These are phyloP conservation scores for Erythrocercus mccallii DNA, from an alignment of 2,113 vertebrate species.

Conservation along the genomic window DNA sequence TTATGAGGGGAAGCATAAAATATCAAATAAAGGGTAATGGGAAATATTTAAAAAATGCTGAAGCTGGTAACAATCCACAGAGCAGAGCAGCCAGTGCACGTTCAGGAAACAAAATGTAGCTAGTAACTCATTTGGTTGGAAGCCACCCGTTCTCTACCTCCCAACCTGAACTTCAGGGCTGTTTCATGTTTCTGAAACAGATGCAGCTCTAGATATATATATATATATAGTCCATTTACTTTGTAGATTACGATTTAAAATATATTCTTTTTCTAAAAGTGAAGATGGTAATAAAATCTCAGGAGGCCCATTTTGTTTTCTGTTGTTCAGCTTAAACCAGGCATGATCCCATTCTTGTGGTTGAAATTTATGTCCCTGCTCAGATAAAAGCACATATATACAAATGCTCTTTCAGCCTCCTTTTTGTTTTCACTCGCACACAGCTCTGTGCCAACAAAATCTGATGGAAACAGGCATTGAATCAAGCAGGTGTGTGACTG, in stretches of 20 bases:
- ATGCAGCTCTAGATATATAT: constrained; percentile 51
- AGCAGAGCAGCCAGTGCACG: constrained; percentile 61
- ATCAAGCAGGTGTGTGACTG: constrained; percentile 25
- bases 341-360: constrained; percentile 25
- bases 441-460: neutral
- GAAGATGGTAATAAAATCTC: constrained; percentile 59
- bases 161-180: constrained; percentile 68
- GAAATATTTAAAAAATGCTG: constrained; percentile 79
- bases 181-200: constrained; percentile 69
- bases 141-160: constrained; percentile 65
- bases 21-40: constrained; percentile 85
- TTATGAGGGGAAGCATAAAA: constrained; percentile 86
- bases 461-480: neutral
- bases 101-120: constrained; percentile 67
- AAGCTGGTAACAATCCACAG: constrained; percentile 68
- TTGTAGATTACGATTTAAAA: constrained; percentile 62
- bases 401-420: rapidly evolving
- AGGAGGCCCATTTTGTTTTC: constrained; percentile 51
- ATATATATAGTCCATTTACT: constrained; percentile 43
- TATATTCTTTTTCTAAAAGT: constrained; percentile 60
- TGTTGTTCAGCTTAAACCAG: constrained; percentile 22
- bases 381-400: neutral
- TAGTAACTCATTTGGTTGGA: constrained; percentile 66
- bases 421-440: neutral
- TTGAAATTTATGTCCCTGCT: constrained; percentile 41